Percentiles rank a stretch among this genome's conserved stretches.
phyloP scores from a whole-genome alignment of 2,113 vertebrate species.

The Psettodes erumei region DNA sequence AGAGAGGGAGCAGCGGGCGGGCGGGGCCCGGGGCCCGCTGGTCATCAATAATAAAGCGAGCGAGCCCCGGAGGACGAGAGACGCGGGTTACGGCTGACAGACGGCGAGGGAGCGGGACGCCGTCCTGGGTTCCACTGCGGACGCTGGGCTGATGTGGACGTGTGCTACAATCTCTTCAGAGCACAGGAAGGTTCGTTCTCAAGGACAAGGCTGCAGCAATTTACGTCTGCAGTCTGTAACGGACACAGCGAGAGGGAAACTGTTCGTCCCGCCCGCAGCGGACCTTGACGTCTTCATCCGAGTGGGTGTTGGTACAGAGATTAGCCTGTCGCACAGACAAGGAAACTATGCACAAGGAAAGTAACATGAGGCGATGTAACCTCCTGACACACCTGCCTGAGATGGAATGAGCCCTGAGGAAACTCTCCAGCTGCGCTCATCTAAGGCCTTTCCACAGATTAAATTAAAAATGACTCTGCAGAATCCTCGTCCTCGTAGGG shows the following conservation, averaged over 20 bases:
- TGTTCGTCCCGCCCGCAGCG: neutral
- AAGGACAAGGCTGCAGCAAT: conserved; percentile 54
- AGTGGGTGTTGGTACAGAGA: conserved; percentile 42
- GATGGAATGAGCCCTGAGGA: conserved; percentile 26
- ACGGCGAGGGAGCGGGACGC: conserved; percentile 12
- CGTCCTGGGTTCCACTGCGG: neutral
- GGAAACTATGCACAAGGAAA: conserved; percentile 5
- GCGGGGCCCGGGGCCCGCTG: conserved; percentile 41
- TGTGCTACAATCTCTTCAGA: conserved; percentile 33
- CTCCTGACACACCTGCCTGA: neutral
- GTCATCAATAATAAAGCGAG: conserved; percentile 73
- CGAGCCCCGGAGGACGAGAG: conserved; percentile 23
- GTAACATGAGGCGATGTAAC: neutral
- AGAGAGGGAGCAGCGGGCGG: neutral
- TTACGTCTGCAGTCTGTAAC: conserved; percentile 29
- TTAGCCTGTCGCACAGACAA: conserved; percentile 26
- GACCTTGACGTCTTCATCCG: conserved; percentile 22
- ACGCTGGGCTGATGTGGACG: conserved; percentile 25
- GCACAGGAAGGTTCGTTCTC: conserved; percentile 45
- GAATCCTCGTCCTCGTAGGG: neutral
- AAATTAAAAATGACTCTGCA: conserved; percentile 43
- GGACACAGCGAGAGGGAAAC: neutral
- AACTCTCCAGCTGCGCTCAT: neutral
- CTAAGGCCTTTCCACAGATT: conserved; percentile 8
- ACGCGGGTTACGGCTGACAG: conserved; percentile 32